phyloP scores from a whole-genome alignment of 2,888 invertebrate species.

The Sceliomorpha sp. region DNA sequence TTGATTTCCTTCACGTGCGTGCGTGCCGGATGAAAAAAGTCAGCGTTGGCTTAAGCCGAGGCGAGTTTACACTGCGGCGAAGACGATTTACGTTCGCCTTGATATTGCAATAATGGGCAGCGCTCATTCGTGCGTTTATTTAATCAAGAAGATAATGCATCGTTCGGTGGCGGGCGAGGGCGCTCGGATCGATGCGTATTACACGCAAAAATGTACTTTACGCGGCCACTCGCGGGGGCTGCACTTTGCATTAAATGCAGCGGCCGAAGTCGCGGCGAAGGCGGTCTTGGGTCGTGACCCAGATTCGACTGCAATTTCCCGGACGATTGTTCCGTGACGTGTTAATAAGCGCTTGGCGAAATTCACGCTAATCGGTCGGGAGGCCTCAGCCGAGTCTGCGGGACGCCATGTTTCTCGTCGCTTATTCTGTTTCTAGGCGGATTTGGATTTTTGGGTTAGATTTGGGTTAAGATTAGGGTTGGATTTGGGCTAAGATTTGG shows the following conservation, averaged over 20 bases:
- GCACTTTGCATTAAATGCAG: conserved; percentile 39
- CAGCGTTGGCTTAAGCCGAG: too few species aligned
- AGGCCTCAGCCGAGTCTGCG: too few species aligned
- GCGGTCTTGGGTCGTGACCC: conserved; percentile 38
- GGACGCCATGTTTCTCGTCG: too few species aligned
- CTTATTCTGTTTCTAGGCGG: too few species aligned
- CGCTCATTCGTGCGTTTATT: conserved; percentile 46
- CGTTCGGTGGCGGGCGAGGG: conserved; percentile 31
- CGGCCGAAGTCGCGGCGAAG: too few species aligned
- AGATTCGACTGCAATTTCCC: conserved; percentile 40
- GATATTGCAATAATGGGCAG: conserved; percentile 33
- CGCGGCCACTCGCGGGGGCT: conserved; percentile 24
- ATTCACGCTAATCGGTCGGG: conserved; percentile 22
- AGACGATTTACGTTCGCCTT: conserved; percentile 30
- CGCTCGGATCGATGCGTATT: conserved; percentile 44
- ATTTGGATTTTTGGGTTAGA: too few species aligned
- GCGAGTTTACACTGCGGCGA: conserved; percentile 40
- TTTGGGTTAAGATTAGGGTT: too few species aligned
- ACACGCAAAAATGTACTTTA: conserved; percentile 48
- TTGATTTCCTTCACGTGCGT: too few species aligned
- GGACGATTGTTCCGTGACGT: conserved; percentile 40
- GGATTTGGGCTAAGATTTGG: too few species aligned
- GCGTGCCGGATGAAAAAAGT: too few species aligned
- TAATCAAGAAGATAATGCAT: conserved; percentile 46
- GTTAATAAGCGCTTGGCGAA: conserved; percentile 29